These are phyloP conservation scores for Pygoscelis antarcticus DNA, from an alignment of 2,113 vertebrate species.

Conservation along the genomic window DNA sequence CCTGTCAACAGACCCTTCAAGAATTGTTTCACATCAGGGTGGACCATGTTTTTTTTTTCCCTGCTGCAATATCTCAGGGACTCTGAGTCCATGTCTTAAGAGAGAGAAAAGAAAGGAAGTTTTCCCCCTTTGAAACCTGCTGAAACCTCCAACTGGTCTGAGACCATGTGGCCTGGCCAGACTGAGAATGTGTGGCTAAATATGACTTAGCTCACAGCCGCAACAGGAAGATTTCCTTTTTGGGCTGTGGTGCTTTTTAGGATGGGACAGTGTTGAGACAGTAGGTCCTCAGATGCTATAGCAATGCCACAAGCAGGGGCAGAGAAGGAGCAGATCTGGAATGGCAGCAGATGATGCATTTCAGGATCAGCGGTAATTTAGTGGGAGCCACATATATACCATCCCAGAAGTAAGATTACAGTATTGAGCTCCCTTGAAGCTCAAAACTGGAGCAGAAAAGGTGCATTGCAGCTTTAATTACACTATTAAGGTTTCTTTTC, in stretches of 20 bases:
- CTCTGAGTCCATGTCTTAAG: background rate
- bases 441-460: background rate
- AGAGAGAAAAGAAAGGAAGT: background rate
- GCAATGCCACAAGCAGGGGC: background rate
- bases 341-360: background rate
- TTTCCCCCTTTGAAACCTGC: background rate
- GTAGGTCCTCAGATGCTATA: background rate
- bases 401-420: background rate
- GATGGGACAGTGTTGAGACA: background rate
- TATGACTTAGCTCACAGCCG: background rate
- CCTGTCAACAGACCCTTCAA: background rate
- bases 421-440: background rate
- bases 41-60: background rate
- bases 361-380: background rate
- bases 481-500: background rate
- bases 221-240: background rate
- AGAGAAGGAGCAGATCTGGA: background rate
- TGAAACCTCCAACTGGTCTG: background rate
- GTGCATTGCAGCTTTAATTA: background rate
- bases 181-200: background rate
- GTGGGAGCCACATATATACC: background rate
- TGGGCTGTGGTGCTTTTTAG: background rate
- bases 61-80: background rate
- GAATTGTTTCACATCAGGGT: background rate
- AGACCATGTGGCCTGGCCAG: background rate